Base-by-base conservation (phyloP, 2,113 vertebrate species). In the Bubo bubo region DNA sequence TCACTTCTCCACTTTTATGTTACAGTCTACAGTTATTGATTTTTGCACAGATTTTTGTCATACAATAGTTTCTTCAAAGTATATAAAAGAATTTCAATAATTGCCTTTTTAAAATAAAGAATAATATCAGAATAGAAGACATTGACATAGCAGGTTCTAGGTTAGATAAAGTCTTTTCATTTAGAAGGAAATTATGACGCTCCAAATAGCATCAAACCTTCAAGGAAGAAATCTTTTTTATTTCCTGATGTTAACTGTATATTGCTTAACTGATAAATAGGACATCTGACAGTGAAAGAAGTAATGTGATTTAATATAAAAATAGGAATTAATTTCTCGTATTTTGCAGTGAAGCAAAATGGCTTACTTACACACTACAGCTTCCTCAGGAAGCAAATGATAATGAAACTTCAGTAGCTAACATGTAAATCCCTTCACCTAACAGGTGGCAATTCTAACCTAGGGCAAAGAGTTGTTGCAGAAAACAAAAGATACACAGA, bases 101-200 rank as follows among this genome's bases (percentile, higher is more conserved):
- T 37, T 60, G 8, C 2, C 72, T 56, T 86, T 52, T 45, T 52
- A 39, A 75, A 81, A n/a, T 70, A 52, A 80, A 88, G 23, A 76
- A 73, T 43, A 68, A 32, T 28, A 86, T 7, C 56, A 68, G 22
- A 63, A 55, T 45, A 76, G 27, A 91, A 67, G 23, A 64, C 24
- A 56, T 1, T 43, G 39, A 77, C 24, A 23, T 4, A 64, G 37
- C 0, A 3, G 23, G 4, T 35, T 73, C 20, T 47, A 43, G 10
- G 30, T 17, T 74, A 47, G 24, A 41, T 63, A 35, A 79, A 58
- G 10, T 28, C 15, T 68, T n/a, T 67, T 47, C 55, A 37, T 45
- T 47, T 8, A 55, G n/a, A 89, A 93, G 37, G 70, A 85, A 67
- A 74, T 41, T 1, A 58, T 35, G 3, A 79, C 63, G 16, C 32